Evolutionary conservation across 2,888 invertebrate genomes (phyloP).

Genomic region (Neuroscelio doddi): DNA sequence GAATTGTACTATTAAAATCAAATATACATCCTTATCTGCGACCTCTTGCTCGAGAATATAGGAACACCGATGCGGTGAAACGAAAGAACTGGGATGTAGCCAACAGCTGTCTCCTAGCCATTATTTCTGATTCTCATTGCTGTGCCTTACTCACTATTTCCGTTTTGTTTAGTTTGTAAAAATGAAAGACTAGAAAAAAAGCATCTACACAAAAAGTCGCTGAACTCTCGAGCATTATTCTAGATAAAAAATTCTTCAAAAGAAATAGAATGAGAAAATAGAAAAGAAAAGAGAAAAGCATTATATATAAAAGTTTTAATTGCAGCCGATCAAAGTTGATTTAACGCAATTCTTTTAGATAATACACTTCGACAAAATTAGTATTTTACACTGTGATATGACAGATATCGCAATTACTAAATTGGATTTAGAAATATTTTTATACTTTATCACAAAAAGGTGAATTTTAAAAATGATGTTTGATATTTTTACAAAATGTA

Average conservation of each 20-base stretch:
- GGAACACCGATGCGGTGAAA: conserved; percentile 39
- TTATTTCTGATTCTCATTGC: conserved; percentile 53
- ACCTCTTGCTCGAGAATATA: conserved; percentile 44
- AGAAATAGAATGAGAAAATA: neutral
- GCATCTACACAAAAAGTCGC: conserved; percentile 22
- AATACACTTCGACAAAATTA: neutral
- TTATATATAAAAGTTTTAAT: conserved; percentile 1
- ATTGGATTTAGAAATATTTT: too few species aligned
- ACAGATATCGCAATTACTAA: too few species aligned
- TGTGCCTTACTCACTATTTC: conserved; percentile 48
- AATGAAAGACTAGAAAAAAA: conserved; percentile 21
- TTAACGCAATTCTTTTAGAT: neutral
- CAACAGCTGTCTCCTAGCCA: conserved; percentile 50
- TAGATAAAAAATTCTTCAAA: neutral
- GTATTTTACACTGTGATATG: too few species aligned
- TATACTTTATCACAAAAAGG: too few species aligned
- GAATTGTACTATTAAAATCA: too few species aligned
- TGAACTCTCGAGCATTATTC: neutral
- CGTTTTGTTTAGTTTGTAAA: conserved; percentile 40
- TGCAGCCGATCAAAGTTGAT: neutral
- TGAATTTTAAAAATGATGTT: too few species aligned
- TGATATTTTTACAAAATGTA: too few species aligned
- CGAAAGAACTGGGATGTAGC: conserved; percentile 51
- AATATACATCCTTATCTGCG: conserved; percentile 36
- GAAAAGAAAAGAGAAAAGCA: neutral